A percentile compares a stretch with the other conserved stretches of the same genome.
phyloP scores from a whole-genome alignment of 2,113 vertebrate species.

The Rhabdornis inornatus region DNA sequence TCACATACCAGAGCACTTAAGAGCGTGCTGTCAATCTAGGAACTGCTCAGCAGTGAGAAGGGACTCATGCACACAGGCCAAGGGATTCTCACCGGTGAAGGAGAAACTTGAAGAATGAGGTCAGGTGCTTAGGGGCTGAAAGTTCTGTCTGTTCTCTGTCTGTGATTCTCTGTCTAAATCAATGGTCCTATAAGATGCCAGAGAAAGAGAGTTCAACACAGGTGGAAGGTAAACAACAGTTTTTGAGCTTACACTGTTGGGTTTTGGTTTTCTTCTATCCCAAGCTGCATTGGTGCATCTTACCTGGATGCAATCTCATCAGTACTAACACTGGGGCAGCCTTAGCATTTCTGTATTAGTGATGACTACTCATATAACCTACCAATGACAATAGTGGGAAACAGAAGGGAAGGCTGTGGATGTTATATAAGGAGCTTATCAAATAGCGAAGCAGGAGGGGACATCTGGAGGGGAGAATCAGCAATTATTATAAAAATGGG shows the following conservation, averaged over 20 bases:
- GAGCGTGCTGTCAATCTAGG: too few species aligned
- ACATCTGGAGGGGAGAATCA: background rate
- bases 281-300: background rate
- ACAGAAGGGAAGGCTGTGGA: background rate
- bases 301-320: background rate
- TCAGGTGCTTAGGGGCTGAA: background rate
- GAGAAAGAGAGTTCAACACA: background rate
- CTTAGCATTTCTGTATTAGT: background rate
- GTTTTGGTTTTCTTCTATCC: background rate
- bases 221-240: background rate
- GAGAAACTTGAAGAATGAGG: background rate
- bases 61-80: background rate
- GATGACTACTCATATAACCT: background rate
- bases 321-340: background rate
- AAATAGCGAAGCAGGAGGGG: background rate
- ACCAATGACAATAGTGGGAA: background rate
- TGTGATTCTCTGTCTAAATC: background rate
- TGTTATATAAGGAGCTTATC: background rate
- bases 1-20: fast-evolving
- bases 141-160: background rate
- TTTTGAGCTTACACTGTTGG: background rate
- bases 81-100: background rate
- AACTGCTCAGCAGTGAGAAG: background rate
- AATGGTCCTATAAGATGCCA: background rate
- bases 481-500: background rate